These are phyloP conservation scores for Cotesia congregata DNA, from an alignment of 2,888 invertebrate species.

Conservation along the genomic window DNA sequence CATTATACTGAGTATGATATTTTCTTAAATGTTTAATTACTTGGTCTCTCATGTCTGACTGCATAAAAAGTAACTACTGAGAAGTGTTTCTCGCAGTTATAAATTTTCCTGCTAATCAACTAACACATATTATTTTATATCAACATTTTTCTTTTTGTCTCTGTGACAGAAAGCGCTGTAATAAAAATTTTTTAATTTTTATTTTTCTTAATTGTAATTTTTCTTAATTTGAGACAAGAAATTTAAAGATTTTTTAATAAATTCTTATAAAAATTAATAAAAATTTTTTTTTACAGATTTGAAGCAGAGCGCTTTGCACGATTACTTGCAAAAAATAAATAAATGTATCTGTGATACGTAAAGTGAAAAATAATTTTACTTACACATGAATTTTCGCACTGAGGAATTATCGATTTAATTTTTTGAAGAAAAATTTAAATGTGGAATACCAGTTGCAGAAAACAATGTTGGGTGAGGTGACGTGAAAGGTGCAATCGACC, in stretches of 20 bases:
- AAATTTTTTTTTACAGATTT: no score
- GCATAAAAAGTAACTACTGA: neutral
- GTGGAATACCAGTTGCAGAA: conserved; percentile 20
- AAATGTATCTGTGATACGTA: conserved; percentile 6
- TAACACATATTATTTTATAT: neutral
- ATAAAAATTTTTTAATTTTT: neutral
- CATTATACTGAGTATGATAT: neutral
- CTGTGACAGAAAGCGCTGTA: no score
- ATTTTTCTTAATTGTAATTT: neutral
- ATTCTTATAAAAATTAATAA: no score
- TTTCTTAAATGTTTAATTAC: neutral
- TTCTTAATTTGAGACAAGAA: no score
- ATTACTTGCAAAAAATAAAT: neutral
- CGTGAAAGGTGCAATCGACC: conserved; percentile 51
- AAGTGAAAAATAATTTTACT: conserved; percentile 4
- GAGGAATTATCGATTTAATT: neutral
- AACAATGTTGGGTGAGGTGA: conserved; percentile 66
- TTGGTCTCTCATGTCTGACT: neutral
- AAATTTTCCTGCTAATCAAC: neutral
- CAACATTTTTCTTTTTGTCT: neutral
- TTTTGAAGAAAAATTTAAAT: neutral
- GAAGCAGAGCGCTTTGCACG: no score
- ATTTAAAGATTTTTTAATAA: no score
- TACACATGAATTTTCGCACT: neutral
- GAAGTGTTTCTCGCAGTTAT: neutral